A percentile compares a stretch with the other conserved stretches of the same genome.
These are phyloP conservation scores for Pluvialis apricaria DNA, from an alignment of 2,113 vertebrate species.

Conservation along the genomic window DNA sequence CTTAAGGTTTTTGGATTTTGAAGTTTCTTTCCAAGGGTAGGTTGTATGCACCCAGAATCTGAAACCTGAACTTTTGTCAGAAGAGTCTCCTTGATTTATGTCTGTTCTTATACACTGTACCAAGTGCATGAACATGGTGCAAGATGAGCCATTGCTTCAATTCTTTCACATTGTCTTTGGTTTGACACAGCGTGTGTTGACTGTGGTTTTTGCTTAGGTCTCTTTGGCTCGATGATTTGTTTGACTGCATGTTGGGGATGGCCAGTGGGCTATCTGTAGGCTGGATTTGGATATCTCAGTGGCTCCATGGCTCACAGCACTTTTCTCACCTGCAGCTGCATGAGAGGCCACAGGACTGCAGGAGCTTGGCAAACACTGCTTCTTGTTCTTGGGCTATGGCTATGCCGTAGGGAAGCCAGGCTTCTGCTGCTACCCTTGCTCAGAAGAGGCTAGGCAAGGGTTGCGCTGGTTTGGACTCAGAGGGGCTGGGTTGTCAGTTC, in stretches of 20 bases:
- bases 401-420: background rate
- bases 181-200: background rate
- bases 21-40: background rate
- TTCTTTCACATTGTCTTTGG: background rate
- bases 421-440: background rate
- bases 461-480: background rate
- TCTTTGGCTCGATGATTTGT: background rate
- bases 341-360: background rate
- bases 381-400: background rate
- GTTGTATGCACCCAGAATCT: background rate
- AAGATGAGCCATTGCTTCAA: background rate
- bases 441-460: background rate
- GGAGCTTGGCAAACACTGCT: background rate
- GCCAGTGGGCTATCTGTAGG: background rate
- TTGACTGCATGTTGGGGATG: background rate
- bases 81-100: background rate
- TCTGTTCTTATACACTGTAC: background rate
- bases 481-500: background rate
- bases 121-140: background rate
- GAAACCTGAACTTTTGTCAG: background rate
- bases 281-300: background rate
- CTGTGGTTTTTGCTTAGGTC: background rate
- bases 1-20: background rate
- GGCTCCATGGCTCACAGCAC: background rate
- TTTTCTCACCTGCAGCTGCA: background rate